These are phyloP conservation scores for Melanophora roralis DNA, from an alignment of 2,888 invertebrate genomes.

Conservation along the genomic window DNA sequence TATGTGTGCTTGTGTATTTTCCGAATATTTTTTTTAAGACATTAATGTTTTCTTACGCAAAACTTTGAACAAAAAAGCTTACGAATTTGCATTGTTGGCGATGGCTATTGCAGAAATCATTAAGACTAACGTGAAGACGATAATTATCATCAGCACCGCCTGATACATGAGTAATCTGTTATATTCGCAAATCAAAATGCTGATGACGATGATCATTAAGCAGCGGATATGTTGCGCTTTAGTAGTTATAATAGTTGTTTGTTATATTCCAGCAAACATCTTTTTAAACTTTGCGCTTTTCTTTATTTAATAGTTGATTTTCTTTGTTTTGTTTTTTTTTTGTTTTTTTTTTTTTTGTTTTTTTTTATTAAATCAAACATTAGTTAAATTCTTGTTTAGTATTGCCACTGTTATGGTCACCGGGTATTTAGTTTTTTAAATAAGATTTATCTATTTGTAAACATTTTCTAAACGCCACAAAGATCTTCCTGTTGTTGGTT, in stretches of 20 bases:
- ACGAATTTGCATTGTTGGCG: conserved; percentile 59
- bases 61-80: conserved; percentile 50
- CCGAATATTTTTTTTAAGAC: conserved; percentile 51
- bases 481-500: conserved; percentile 9
- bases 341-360: neutral
- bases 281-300: conserved; percentile 52
- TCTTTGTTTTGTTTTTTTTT: no score
- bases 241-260: conserved; percentile 31
- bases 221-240: neutral
- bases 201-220: conserved; percentile 23
- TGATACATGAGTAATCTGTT: conserved; percentile 25
- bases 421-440: conserved; percentile 60
- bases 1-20: neutral
- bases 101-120: conserved; percentile 22
- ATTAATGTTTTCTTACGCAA: conserved; percentile 24
- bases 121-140: conserved; percentile 2
- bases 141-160: conserved; percentile 10
- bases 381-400: conserved; percentile 45
- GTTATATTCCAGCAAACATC: conserved; percentile 36
- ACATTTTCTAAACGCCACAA: conserved; percentile 52
- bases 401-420: conserved; percentile 54
- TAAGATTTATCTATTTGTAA: conserved; percentile 60
- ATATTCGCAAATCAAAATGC: conserved; percentile 33
- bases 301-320: neutral
- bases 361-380: conserved; percentile 53